Conservation (phyloP, 1,140 invertebrate species). For the Leptinotarsa defecta region DNA sequence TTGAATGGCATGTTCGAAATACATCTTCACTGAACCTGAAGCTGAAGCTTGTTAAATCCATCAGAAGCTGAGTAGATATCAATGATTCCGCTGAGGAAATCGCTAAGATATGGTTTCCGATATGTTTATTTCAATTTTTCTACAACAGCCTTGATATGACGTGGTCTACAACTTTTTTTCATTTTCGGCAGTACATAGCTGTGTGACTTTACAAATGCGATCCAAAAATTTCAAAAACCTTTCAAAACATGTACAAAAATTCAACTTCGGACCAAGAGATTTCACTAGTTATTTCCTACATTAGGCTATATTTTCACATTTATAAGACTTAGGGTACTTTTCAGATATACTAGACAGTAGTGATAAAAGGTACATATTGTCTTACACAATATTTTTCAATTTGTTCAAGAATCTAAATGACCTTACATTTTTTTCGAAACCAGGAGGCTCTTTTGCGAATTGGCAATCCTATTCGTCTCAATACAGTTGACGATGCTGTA, state of each 20-base stretch:
- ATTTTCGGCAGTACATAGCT: conserved; percentile 40
- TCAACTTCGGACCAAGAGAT: conserved; percentile 12
- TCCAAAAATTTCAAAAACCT: conserved; percentile 26
- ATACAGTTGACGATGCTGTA: no score
- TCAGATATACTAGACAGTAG: conserved; percentile 22
- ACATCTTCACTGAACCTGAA: no score
- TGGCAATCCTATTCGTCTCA: no score
- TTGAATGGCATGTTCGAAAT: no score
- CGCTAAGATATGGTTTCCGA: background rate
- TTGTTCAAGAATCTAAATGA: background rate
- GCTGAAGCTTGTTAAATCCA: no score
- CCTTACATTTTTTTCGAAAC: no score
- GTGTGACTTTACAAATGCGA: conserved; percentile 39
- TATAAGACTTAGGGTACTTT: conserved; percentile 12
- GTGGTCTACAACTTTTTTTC: background rate
- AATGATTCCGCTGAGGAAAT: no score
- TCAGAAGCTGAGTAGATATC: no score
- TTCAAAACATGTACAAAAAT: conserved; percentile 17
- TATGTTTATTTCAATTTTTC: background rate
- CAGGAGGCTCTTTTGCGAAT: no score
- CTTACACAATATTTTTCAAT: conserved; percentile 17
- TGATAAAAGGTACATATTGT: conserved; percentile 25
- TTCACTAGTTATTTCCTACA: conserved; percentile 30
- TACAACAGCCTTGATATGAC: background rate
- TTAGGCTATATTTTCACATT: conserved; percentile 33